Conservation (phyloP, 2,113 vertebrate genomes). For the Dolichallabes microphthalmus region DNA sequence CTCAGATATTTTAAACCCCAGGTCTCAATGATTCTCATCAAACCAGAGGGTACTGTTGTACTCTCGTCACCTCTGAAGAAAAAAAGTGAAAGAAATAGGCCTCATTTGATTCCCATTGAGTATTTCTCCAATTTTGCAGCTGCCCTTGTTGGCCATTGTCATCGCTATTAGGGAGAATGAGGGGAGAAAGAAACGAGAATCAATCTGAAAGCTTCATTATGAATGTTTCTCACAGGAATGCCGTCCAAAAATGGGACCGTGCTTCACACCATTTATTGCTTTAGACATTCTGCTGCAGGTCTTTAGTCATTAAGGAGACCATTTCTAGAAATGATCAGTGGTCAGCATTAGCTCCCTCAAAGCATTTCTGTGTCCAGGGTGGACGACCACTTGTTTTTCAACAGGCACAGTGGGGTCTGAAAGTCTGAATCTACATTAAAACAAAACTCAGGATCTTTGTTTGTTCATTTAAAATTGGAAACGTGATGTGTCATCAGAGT, state of each 20-base stretch:
- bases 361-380: not conserved
- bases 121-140: constrained; percentile 11
- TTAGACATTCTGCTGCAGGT: constrained; percentile 30
- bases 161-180: constrained; percentile 27
- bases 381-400: not conserved
- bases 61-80: constrained; percentile 10
- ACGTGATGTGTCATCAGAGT: not conserved
- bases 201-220: constrained; percentile 8
- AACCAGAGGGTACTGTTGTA: not conserved
- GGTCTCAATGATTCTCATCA: not conserved
- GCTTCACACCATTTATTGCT: constrained; percentile 11
- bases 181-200: constrained; percentile 21
- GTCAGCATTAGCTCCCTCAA: not conserved
- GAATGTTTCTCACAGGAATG: constrained; percentile 1
- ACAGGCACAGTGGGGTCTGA: not conserved
- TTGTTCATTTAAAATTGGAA: not conserved
- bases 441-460: not conserved
- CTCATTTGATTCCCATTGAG: constrained; percentile 30
- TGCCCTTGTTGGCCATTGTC: constrained; percentile 28
- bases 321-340: constrained; percentile 8
- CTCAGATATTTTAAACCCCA: not conserved
- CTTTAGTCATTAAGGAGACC: constrained; percentile 20
- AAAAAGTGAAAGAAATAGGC: not conserved
- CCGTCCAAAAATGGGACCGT: not conserved
- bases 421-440: not conserved